These are phyloP conservation scores for Neostethus bicornis DNA, from an alignment of 2,797 vertebrate species.

Conservation along the genomic window DNA sequence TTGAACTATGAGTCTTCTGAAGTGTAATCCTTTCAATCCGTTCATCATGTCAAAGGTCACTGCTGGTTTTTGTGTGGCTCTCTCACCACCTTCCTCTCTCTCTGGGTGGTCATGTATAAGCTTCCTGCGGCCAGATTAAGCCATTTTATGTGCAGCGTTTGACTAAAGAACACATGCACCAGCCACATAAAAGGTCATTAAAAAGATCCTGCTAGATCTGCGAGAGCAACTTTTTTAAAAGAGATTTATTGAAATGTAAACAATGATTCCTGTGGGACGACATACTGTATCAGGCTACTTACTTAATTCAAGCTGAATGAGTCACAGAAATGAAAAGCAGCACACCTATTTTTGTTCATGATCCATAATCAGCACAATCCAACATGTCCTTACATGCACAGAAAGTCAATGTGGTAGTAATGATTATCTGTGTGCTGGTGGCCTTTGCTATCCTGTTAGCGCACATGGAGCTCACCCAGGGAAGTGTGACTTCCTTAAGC, in stretches of 20 bases:
- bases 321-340: slow-evolving; percentile 19
- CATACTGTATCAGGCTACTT: too few species aligned
- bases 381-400: slow-evolving; percentile 21
- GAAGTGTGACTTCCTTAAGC: slow-evolving; percentile 78
- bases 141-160: slow-evolving; percentile 28
- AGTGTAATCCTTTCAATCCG: slow-evolving; percentile 56
- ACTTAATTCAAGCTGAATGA: neutral
- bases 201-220: neutral
- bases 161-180: slow-evolving; percentile 18
- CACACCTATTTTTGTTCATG: slow-evolving; percentile 25
- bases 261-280: neutral
- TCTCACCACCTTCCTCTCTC: slow-evolving; percentile 12
- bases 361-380: slow-evolving; percentile 5
- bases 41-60: slow-evolving; percentile 60
- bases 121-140: slow-evolving; percentile 29
- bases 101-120: slow-evolving; percentile 64
- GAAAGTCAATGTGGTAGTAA: slow-evolving; percentile 3
- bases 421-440: slow-evolving; percentile 24
- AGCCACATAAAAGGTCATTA: neutral
- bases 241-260: slow-evolving; percentile 2
- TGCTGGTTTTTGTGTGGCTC: slow-evolving; percentile 36
- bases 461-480: slow-evolving; percentile 72
- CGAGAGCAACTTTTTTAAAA: neutral
- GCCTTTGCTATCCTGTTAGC: slow-evolving; percentile 40
- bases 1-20: slow-evolving; percentile 9